A percentile compares a stretch with the other conserved stretches of the same genome.
Conservation (phyloP, 37 sponge, comb jelly and placozoan species). For the Tethya wilhelma region DNA sequence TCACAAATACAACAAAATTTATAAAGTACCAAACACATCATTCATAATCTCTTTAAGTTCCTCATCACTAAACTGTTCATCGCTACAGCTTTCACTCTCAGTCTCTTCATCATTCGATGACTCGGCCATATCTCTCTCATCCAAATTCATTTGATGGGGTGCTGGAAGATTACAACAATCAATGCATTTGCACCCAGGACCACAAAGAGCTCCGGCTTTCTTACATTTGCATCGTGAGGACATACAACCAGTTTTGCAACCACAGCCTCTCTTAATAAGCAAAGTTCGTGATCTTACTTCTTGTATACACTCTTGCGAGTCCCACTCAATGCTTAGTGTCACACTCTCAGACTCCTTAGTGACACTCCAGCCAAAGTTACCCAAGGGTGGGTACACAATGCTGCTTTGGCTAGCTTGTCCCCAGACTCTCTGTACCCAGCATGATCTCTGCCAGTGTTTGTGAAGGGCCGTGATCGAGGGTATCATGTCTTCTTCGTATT, state of each 20-base stretch:
- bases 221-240: neutral
- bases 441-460: too few relatives aligned
- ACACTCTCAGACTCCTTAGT: too few relatives aligned
- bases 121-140: neutral
- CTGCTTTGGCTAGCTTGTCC: slow-evolving; percentile 6
- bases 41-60: neutral
- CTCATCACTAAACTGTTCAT: neutral
- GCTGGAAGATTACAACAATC: neutral
- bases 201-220: neutral
- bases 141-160: too few relatives aligned
- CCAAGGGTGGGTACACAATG: neutral
- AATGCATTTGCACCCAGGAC: neutral
- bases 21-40: neutral
- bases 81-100: neutral
- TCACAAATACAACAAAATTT: too few relatives aligned
- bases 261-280: neutral
- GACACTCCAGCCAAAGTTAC: slow-evolving; percentile 12
- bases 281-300: neutral
- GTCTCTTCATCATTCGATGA: neutral
- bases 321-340: slow-evolving; percentile 27
- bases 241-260: neutral
- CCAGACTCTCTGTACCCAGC: slow-evolving; percentile 35
- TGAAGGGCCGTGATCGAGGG: slow-evolving; percentile 10
- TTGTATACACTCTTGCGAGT: slow-evolving; percentile 5
- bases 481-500: slow-evolving; percentile 35